Evolutionary conservation across 2,888 invertebrate species (phyloP), one percentile per base, ranked within the genome.

Genomic region (Zelleria hepariella): DNA sequence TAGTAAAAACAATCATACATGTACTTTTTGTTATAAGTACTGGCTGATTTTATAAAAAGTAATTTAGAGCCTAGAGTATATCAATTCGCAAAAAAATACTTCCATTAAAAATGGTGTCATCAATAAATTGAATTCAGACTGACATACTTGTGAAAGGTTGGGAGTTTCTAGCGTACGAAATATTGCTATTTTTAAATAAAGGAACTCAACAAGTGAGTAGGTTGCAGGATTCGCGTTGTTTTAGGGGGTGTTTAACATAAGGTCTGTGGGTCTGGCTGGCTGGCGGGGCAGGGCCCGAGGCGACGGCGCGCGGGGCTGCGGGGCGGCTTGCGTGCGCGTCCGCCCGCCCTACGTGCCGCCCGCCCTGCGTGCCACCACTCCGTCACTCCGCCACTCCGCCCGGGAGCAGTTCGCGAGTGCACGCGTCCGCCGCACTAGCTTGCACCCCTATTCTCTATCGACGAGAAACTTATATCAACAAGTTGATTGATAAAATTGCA

Each of bases 371-470:
- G 24, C 53, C 10, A 5, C 8, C 5, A 8, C 6, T 21, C 53
- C 25, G 53, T 18, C 24, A 24, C 53, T 57, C 32, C 6, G 48
- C 18, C 10, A 24, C 15, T 15, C 15, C 32, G 32, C 32, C 1
- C 21, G 24, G 8, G 18, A 52, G 8, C 32, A 73, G 72, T 66
- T 62, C 64, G 64, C 67, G 58, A 73, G 72, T 66, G 61, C 64
- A 64, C 67, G 58, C 64, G 60, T 66, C 27, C 60, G 63, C 64
- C 59, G 58, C 60, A 58, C 60, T 64, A 57, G 48, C 61, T 65
- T 63, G 60, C 64, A 66, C 59, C 32, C 32, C 54, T 62, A 54
- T 56, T 5, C 53, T 62, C 57, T 23, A 42, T n/a, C 24, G 32
- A 25, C 21, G 23, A 47, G 47, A 57, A 57, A 58, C 21, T 42